Percentiles rank a stretch among this genome's conserved stretches.
These are phyloP conservation scores for Hiodon alosoides DNA, from an alignment of 2,113 vertebrate genomes.

Conservation along the genomic window DNA sequence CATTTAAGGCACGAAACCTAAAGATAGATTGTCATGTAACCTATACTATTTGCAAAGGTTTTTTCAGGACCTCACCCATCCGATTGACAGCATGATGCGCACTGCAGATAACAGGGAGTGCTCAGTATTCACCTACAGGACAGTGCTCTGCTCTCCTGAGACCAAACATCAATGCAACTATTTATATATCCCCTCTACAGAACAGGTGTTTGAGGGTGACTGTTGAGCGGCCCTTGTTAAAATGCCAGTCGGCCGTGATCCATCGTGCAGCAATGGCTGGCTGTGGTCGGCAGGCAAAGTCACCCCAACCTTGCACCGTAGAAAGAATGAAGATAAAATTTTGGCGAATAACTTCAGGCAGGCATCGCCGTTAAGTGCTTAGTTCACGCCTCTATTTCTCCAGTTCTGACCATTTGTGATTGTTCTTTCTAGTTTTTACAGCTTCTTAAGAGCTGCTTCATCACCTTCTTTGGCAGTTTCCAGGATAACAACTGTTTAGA, in stretches of 20 bases:
- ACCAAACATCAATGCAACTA: not conserved
- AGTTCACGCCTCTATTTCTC: not conserved
- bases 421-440: not conserved
- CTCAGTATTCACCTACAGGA: not conserved
- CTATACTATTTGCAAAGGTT: too few species aligned
- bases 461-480: not conserved
- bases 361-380: not conserved
- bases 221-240: not conserved
- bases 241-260: constrained; percentile 1
- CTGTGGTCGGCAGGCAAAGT: not conserved
- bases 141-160: not conserved
- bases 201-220: not conserved
- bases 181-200: not conserved
- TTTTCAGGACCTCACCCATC: too few species aligned
- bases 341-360: not conserved
- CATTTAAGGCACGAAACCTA: too few species aligned
- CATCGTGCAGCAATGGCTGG: not conserved
- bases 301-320: not conserved
- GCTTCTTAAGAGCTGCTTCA: not conserved
- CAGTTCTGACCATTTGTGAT: not conserved
- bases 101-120: not conserved
- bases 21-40: too few species aligned
- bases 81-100: not conserved
- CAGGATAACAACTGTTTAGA: too few species aligned
- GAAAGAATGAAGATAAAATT: not conserved